Evolutionary conservation across 2,113 vertebrate species (phyloP).

Genomic region (Charina bottae): DNA sequence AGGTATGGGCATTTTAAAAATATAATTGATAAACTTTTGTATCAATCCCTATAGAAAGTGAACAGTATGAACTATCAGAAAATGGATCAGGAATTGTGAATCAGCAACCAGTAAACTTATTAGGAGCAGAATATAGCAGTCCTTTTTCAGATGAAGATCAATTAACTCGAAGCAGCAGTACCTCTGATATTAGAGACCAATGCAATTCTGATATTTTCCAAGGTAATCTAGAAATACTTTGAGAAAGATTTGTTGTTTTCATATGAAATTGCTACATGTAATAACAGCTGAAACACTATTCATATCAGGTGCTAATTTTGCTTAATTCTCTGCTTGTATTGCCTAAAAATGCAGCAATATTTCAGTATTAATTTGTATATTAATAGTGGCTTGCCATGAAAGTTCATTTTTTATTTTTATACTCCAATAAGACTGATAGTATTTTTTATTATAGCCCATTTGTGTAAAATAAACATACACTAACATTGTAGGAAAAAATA

Average conservation of each 20-base stretch:
- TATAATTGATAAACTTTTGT: constrained; percentile 32
- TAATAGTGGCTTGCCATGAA: neutral
- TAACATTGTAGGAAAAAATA: neutral
- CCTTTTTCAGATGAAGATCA: constrained; percentile 70
- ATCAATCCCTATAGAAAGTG: constrained; percentile 81
- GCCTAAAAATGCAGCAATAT: neutral
- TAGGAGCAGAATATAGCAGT: constrained; percentile 71
- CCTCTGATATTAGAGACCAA: constrained; percentile 89
- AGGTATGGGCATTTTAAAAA: neutral
- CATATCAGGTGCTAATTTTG: neutral
- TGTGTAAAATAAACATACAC: neutral
- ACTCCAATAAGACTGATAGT: neutral
- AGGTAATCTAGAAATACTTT: constrained; percentile 70
- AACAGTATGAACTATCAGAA: constrained; percentile 87
- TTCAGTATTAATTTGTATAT: neutral
- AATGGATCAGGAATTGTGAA: constrained; percentile 71
- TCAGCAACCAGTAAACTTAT: constrained; percentile 69
- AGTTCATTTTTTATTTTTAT: neutral
- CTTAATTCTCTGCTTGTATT: neutral
- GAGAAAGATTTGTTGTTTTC: neutral
- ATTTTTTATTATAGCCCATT: neutral
- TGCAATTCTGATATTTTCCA: constrained; percentile 77
- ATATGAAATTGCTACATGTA: neutral
- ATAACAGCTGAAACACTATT: neutral
- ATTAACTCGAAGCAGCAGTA: constrained; percentile 89